A percentile compares a stretch with the other conserved stretches of the same genome.
Evolutionary conservation across 2,888 invertebrate species (phyloP).

Genomic region (Crossocerus cetratus): DNA sequence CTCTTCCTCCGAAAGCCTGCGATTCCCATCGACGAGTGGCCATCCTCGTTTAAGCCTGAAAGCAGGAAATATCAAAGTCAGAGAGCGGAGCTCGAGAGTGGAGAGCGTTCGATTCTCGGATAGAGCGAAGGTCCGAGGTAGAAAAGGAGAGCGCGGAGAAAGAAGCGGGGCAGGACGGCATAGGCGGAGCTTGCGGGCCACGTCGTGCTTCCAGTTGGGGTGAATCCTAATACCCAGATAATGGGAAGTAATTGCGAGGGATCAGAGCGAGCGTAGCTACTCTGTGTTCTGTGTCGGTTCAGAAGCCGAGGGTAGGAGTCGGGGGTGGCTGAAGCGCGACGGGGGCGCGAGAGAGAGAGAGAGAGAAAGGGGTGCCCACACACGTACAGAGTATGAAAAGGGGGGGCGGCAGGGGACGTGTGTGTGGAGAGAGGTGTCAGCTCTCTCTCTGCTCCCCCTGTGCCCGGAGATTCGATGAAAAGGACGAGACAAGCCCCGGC

Average conservation of each 20-base stretch:
- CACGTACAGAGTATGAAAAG: no score
- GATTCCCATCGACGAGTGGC: no score
- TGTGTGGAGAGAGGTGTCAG: conserved; percentile 39
- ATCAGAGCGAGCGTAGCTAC: conserved; percentile 74
- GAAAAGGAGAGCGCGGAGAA: not conserved
- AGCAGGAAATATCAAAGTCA: no score
- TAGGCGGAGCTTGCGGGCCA: conserved; percentile 69
- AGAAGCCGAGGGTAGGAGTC: conserved; percentile 50
- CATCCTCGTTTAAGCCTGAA: no score
- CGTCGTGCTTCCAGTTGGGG: conserved; percentile 73
- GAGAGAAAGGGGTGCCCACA: not conserved
- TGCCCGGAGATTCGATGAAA: conserved; percentile 46
- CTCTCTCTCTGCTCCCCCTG: conserved; percentile 14
- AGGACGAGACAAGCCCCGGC: conserved; percentile 44
- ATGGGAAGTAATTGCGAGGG: conserved; percentile 77
- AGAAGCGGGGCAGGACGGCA: conserved; percentile 13
- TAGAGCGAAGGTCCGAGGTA: no score
- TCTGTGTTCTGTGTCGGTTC: conserved; percentile 63
- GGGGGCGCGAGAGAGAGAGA: no score
- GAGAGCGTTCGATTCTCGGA: no score
- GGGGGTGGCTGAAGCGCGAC: conserved; percentile 19
- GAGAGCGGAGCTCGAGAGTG: no score
- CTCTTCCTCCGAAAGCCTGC: no score
- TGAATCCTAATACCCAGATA: conserved; percentile 77
- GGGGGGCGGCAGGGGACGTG: conserved; percentile 9